Evolutionary conservation across 2,888 invertebrate genomes (phyloP).

Genomic region (Lycaena phlaeas): DNA sequence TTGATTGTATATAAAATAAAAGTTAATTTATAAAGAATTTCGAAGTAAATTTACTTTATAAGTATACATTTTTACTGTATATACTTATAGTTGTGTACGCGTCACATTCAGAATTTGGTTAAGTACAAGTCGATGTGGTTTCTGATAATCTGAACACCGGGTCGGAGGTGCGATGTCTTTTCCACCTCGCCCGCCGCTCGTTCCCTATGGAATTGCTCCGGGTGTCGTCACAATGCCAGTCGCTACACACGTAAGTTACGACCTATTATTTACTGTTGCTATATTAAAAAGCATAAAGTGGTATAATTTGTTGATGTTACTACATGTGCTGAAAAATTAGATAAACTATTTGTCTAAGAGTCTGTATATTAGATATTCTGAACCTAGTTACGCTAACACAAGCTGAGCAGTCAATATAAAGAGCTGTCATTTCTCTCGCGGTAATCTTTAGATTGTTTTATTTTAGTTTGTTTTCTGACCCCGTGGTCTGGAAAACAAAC

Average conservation of each 20-base stretch:
- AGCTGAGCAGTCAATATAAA: too few species aligned
- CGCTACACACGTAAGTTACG: constrained; percentile 79
- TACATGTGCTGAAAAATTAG: too few species aligned
- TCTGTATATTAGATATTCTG: too few species aligned
- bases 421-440: too few species aligned
- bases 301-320: too few species aligned
- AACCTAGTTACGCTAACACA: too few species aligned
- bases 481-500: too few species aligned
- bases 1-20: constrained; percentile 6
- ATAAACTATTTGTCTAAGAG: background rate
- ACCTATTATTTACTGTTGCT: background rate
- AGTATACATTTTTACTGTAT: constrained; percentile 2
- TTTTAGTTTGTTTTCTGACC: too few species aligned
- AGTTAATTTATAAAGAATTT: background rate
- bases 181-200: constrained; percentile 88
- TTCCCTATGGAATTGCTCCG: constrained; percentile 81
- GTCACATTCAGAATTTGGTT: constrained; percentile 19
- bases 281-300: background rate
- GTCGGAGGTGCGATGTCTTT: constrained; percentile 80
- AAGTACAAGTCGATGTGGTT: constrained; percentile 11
- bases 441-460: too few species aligned
- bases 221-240: constrained; percentile 83
- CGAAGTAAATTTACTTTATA: background rate
- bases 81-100: constrained; percentile 17
- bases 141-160: constrained; percentile 16